A percentile compares a stretch with the other conserved stretches of the same genome.
These are phyloP conservation scores for Sycophaga agraensis DNA, from an alignment of 1,140 invertebrate genomes.

Conservation along the genomic window DNA sequence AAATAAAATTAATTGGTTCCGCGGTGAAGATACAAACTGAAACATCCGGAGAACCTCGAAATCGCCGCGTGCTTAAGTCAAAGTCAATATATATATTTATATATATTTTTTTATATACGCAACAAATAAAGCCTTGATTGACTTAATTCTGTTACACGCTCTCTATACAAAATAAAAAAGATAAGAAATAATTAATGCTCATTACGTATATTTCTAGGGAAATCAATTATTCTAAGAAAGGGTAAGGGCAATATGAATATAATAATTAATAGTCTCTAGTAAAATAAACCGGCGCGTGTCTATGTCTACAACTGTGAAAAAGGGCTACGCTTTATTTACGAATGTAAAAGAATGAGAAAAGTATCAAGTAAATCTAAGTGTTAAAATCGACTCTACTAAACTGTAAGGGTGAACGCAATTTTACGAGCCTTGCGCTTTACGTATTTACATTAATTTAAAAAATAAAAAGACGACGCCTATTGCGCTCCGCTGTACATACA, in stretches of 20 bases:
- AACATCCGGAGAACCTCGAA: constrained; percentile 1
- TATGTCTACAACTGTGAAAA: too few relatives aligned
- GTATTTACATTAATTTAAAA: constrained; percentile 26
- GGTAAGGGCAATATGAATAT: constrained; percentile 2
- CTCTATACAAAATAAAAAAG: not conserved
- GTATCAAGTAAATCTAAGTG: constrained; percentile 1
- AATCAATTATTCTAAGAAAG: too few relatives aligned
- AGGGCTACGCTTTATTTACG: too few relatives aligned
- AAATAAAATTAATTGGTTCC: too few relatives aligned
- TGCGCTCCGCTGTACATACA: too few relatives aligned
- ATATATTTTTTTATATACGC: not conserved
- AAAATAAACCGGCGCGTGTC: not conserved
- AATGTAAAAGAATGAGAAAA: too few relatives aligned
- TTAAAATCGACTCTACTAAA: constrained; percentile 1
- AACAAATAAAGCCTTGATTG: constrained; percentile 24
- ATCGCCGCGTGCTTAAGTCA: not conserved
- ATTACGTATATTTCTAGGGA: too few relatives aligned
- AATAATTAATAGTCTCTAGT: constrained; percentile 7
- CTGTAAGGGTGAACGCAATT: constrained; percentile 18
- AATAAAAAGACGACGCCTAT: too few relatives aligned
- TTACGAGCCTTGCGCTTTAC: constrained; percentile 27
- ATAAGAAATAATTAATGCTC: too few relatives aligned
- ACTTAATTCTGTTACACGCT: constrained; percentile 4
- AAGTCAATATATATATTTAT: constrained; percentile 4
- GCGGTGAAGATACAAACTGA: too few relatives aligned